Evolutionary conservation across 2,797 vertebrate species (phyloP).

Genomic region (Fundulus diaphanus): DNA sequence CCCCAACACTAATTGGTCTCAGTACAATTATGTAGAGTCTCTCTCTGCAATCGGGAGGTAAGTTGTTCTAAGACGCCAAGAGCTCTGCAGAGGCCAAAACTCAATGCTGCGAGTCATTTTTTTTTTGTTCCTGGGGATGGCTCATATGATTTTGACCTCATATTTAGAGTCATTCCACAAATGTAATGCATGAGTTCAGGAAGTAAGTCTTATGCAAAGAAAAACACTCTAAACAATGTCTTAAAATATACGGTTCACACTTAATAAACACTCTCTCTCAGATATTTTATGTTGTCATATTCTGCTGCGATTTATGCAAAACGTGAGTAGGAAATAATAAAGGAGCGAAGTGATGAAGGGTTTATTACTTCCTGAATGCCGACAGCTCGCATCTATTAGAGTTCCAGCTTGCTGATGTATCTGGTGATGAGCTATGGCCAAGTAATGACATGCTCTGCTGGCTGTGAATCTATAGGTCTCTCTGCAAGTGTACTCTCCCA

Average conservation of each 20-base stretch:
- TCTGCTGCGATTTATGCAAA: constrained; percentile 43
- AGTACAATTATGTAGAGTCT: background rate
- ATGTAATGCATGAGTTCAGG: background rate
- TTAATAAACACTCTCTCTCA: constrained; percentile 19
- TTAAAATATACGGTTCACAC: background rate
- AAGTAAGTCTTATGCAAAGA: background rate
- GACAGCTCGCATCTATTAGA: constrained; percentile 68
- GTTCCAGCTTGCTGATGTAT: constrained; percentile 64
- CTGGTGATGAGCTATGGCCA: constrained; percentile 71
- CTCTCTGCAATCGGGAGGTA: background rate
- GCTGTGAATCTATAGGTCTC: constrained; percentile 73
- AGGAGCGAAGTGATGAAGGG: constrained; percentile 56
- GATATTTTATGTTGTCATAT: constrained; percentile 29
- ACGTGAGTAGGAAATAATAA: constrained; percentile 59
- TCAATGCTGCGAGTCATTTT: background rate
- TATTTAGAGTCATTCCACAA: background rate
- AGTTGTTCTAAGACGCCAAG: constrained; percentile 4
- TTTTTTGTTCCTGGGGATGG: background rate
- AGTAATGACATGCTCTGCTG: constrained; percentile 70
- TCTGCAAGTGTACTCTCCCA: constrained; percentile 54
- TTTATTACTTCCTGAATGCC: constrained; percentile 68
- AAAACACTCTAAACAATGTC: background rate
- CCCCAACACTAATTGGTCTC: constrained; percentile 6
- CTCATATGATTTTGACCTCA: background rate
- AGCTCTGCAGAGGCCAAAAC: background rate